Evolutionary conservation across 1,140 invertebrate species (phyloP), one percentile per base, ranked within the genome.

Genomic region (Pogonomyrmex californicus): DNA sequence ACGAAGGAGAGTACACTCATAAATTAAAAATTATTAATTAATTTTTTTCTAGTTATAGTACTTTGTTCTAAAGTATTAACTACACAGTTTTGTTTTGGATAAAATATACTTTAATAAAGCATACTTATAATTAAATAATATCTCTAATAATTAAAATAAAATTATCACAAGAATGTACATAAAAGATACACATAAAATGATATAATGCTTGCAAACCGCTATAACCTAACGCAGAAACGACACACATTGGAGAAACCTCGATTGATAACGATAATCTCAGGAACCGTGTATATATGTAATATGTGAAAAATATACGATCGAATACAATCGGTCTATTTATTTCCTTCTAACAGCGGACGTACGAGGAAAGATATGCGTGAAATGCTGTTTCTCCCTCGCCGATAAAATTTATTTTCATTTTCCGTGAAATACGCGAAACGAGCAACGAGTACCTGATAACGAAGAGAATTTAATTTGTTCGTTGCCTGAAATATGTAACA

Each of bases 251-350:
- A n/a, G 30, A 70, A 56, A n/a, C 10, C 4, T 23, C 1, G 17
- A 44, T 70, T 56, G 3, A 54, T 56, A 68, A 81, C 49, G 68
- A 79, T 44, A 56, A n/a, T 41, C 51, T 78, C 30, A 66, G n/a
- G 44, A 79, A 51, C 66, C n/a, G 17, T n/a, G 36, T 75, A 58
- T 75, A 58, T 3, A 0, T 33, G 41, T 14, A 9, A 77, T 77
- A 77, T 38, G 5, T 68, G 47, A 79, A 51, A 79, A 66, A 66
- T 79, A n/a, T 36, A 49, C 33, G 17, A 38, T n/a, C 1, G 58
- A 63, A 63, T 63, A 78, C n/a, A 30, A 9, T 47, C 36, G 33
- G 23, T 12, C 44, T 49, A 49, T 68, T 68, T 65, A 23, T 10
- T 30, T 56, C 38, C 38, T 10, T 49, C 4, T 65, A 65, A 78